Evolutionary conservation across 1,140 invertebrate genomes (phyloP).

Genomic region (Hyposmocoma kahamanoa): DNA sequence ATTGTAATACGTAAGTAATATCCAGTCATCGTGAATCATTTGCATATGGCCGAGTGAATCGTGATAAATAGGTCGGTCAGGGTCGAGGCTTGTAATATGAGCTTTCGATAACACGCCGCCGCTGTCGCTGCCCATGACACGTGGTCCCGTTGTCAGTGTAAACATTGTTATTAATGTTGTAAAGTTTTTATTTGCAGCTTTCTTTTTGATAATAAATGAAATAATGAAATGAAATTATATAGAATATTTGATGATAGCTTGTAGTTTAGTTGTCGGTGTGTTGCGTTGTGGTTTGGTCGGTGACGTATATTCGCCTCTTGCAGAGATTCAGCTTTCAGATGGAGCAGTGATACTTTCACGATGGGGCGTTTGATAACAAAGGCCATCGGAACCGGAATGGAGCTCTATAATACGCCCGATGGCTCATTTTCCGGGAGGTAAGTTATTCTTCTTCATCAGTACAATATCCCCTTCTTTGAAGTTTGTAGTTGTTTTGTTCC

Average conservation of each 20-base stretch:
- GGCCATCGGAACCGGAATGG: neutral
- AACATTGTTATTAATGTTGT: neutral
- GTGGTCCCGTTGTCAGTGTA: neutral
- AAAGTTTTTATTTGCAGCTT: neutral
- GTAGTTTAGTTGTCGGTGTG: neutral
- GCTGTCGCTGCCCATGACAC: neutral
- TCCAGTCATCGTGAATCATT: neutral
- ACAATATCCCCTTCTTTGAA: neutral
- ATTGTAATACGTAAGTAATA: neutral
- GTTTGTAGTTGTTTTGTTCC: constrained; percentile 3
- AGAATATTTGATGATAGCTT: neutral
- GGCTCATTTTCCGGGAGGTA: neutral
- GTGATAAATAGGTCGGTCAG: neutral
- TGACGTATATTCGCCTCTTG: neutral
- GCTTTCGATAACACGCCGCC: neutral
- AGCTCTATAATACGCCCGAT: neutral
- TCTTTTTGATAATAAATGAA: neutral
- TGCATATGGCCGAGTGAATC: neutral
- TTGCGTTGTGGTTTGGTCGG: too few relatives aligned
- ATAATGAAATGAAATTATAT: neutral
- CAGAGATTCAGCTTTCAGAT: neutral
- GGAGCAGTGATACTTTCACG: neutral
- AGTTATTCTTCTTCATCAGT: neutral
- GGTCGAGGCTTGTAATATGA: neutral
- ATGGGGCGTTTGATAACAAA: neutral